Evolutionary conservation across 1,140 invertebrate genomes (phyloP).

Genomic region (Bombus soroeensis): DNA sequence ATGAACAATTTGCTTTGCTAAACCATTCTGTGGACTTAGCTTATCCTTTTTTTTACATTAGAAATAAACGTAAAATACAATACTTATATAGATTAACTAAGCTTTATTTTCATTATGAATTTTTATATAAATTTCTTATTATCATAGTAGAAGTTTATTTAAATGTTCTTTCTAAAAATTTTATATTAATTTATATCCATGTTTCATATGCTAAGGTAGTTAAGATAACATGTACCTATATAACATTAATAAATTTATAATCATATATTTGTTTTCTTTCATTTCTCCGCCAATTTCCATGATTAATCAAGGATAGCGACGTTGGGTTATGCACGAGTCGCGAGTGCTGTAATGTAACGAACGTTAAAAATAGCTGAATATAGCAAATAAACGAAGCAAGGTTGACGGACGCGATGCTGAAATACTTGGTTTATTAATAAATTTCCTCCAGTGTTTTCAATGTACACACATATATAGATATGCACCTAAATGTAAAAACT

Average conservation of each 20-base stretch:
- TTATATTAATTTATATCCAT: neutral
- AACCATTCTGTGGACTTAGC: too few relatives aligned
- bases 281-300: neutral
- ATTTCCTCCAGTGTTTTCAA: neutral
- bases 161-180: neutral
- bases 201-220: neutral
- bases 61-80: too few relatives aligned
- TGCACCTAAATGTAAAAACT: neutral
- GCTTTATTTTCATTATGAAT: too few relatives aligned
- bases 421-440: slow-evolving; percentile 36
- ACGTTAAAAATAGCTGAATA: slow-evolving; percentile 43
- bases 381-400: slow-evolving; percentile 41
- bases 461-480: neutral
- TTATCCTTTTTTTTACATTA: too few relatives aligned
- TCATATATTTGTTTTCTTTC: neutral
- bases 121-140: too few relatives aligned
- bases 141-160: too few relatives aligned
- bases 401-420: slow-evolving; percentile 36
- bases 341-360: slow-evolving; percentile 33
- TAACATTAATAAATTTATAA: neutral
- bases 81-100: too few relatives aligned
- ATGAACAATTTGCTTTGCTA: too few relatives aligned
- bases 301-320: slow-evolving; percentile 9
- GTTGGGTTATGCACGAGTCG: neutral
- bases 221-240: too few relatives aligned